Percentiles rank a stretch among this genome's conserved stretches.
phyloP scores from a whole-genome alignment of 30 jellyfish, hydroid and myxozoan species.

The Mastigias papua region DNA sequence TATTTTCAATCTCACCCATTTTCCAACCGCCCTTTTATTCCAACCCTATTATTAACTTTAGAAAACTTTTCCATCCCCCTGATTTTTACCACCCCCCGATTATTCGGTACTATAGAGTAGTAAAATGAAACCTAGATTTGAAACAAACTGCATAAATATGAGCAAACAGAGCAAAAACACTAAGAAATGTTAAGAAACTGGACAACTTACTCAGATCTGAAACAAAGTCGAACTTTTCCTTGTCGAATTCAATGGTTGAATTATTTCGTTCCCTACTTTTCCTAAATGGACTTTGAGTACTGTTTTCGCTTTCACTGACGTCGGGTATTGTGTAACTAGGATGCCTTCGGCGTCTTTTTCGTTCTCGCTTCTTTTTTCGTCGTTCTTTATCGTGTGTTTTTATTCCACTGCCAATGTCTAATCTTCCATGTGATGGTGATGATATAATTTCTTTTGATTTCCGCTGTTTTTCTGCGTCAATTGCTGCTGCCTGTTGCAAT shows the following conservation, averaged over 20 bases:
- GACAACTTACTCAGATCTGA: constrained; percentile 96
- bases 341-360: constrained; percentile 62
- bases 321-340: constrained; percentile 68
- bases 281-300: constrained; percentile 64
- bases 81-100: too few species aligned
- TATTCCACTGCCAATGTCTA: constrained; percentile 11
- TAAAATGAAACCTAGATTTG: too few species aligned
- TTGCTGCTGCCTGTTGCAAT: constrained; percentile 80
- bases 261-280: constrained; percentile 48
- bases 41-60: too few species aligned
- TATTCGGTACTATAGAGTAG: too few species aligned
- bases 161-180: neutral
- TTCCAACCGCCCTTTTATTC: too few species aligned
- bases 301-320: constrained; percentile 80
- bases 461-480: constrained; percentile 71
- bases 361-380: constrained; percentile 61
- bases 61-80: too few species aligned
- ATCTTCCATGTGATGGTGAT: constrained; percentile 34
- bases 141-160: too few species aligned
- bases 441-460: constrained; percentile 9
- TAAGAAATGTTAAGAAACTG: neutral
- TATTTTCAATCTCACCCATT: too few species aligned
- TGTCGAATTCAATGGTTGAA: constrained; percentile 65
- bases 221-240: constrained; percentile 87
- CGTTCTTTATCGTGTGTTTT: constrained; percentile 69